Conservation (phyloP, 2,113 vertebrate species). For the Apus apus region DNA sequence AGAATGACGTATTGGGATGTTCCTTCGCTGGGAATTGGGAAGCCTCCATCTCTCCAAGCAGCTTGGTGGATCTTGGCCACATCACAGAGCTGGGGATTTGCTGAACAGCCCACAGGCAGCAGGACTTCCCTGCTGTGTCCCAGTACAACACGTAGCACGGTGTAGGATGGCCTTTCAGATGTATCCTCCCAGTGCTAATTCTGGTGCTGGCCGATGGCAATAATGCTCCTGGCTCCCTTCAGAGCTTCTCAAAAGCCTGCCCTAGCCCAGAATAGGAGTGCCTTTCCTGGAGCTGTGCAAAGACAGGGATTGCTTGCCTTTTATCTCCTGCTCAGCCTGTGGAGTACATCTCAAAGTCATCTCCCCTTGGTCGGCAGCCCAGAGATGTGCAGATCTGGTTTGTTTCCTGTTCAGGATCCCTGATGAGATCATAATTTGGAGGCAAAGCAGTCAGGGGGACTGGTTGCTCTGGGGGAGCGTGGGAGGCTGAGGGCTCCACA, state of each 20-base stretch:
- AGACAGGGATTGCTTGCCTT: neutral
- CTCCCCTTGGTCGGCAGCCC: neutral
- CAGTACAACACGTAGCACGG: fast-evolving
- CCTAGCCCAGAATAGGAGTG: neutral
- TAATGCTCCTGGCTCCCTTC: fast-evolving
- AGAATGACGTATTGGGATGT: fast-evolving
- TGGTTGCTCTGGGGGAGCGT: fast-evolving
- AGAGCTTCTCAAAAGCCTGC: neutral
- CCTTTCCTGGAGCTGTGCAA: neutral
- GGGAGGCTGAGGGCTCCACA: neutral
- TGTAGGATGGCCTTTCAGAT: neutral
- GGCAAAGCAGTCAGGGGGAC: neutral
- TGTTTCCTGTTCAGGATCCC: neutral
- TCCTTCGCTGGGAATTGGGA: neutral
- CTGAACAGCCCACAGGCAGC: fast-evolving
- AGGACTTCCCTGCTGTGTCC: neutral
- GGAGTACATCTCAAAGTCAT: neutral
- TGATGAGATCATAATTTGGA: fast-evolving
- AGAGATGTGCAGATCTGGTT: neutral
- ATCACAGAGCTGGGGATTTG: neutral
- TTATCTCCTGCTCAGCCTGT: neutral
- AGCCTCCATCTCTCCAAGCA: neutral
- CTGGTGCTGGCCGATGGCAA: neutral
- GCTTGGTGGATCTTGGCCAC: fast-evolving
- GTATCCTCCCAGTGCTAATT: neutral